A percentile compares a stretch with the other conserved stretches of the same genome.
Conservation (phyloP, 2,888 invertebrate species). For the Trissolcus brochymenae region DNA sequence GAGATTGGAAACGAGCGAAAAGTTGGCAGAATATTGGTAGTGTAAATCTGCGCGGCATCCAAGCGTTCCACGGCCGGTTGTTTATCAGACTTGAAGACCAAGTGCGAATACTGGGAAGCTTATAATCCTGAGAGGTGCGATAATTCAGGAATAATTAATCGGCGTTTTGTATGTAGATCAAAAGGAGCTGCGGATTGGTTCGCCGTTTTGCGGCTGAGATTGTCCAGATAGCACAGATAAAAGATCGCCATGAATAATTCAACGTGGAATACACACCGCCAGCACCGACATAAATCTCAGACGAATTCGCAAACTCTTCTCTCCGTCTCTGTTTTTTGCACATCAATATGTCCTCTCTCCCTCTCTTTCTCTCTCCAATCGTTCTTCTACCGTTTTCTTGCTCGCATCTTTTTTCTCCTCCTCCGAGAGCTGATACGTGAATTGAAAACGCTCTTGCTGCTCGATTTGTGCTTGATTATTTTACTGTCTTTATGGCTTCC, state of each 20-base stretch:
- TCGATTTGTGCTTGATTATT: slow-evolving; percentile 21
- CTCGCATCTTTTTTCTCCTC: background rate
- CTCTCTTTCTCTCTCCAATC: slow-evolving; percentile 4
- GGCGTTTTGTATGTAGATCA: slow-evolving; percentile 44
- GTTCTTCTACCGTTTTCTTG: slow-evolving; percentile 4
- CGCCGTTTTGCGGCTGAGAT: slow-evolving; percentile 29
- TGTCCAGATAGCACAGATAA: slow-evolving; percentile 35
- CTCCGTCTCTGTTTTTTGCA: slow-evolving; percentile 2
- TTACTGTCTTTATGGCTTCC: slow-evolving; percentile 19
- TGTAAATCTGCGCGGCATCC: slow-evolving; percentile 25
- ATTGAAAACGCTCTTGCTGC: slow-evolving; percentile 1
- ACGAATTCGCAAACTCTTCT: slow-evolving; percentile 35
- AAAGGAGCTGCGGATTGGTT: slow-evolving; percentile 17
- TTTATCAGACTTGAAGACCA: slow-evolving; percentile 36
- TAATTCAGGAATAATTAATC: slow-evolving; percentile 43
- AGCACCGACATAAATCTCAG: slow-evolving; percentile 45
- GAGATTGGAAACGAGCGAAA: background rate
- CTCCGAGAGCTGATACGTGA: too few species aligned
- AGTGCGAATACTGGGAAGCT: slow-evolving; percentile 49
- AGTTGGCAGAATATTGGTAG: background rate
- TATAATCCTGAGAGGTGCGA: slow-evolving; percentile 32
- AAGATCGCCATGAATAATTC: slow-evolving; percentile 48
- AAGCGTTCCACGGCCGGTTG: slow-evolving; percentile 42
- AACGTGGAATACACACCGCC: slow-evolving; percentile 33
- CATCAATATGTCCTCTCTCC: background rate